Evolutionary conservation across 2,113 vertebrate species (phyloP).

Genomic region (Peromyscus maniculatus): DNA sequence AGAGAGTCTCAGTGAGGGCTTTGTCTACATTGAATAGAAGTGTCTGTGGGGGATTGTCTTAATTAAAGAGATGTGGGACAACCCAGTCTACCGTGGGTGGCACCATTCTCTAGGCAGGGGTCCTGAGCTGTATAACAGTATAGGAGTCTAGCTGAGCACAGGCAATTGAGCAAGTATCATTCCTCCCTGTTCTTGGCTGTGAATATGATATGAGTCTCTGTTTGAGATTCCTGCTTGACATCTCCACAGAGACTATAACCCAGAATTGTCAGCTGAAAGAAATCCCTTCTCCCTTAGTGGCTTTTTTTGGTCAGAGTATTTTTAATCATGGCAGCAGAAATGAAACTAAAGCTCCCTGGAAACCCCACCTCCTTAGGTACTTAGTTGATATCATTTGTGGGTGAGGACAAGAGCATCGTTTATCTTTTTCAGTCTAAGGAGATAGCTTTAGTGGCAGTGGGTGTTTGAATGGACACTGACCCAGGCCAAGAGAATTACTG

Average conservation of each 20-base stretch:
- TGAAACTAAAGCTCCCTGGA: no score
- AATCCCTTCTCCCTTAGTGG: neutral
- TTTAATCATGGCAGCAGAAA: neutral
- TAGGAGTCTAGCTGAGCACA: neutral
- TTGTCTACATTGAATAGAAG: neutral
- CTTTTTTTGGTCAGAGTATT: neutral
- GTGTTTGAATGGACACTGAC: constrained; percentile 66
- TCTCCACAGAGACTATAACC: neutral
- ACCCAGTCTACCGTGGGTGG: neutral
- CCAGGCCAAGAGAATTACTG: constrained; percentile 51
- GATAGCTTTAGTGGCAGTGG: constrained; percentile 70
- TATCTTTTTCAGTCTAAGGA: constrained; percentile 73
- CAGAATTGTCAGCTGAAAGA: neutral
- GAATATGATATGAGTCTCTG: neutral
- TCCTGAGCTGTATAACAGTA: neutral
- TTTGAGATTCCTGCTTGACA: neutral
- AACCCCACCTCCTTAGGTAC: neutral
- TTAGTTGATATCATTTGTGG: neutral
- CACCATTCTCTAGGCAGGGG: neutral
- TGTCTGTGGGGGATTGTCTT: neutral
- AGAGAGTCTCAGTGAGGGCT: neutral
- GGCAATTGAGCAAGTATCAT: neutral
- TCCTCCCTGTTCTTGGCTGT: neutral
- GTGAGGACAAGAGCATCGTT: constrained; percentile 17
- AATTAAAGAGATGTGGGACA: neutral